Percentiles rank a stretch among this genome's conserved stretches.
phyloP scores from a whole-genome alignment of 2,113 vertebrate genomes.

The Neomonachus schauinslandi region DNA sequence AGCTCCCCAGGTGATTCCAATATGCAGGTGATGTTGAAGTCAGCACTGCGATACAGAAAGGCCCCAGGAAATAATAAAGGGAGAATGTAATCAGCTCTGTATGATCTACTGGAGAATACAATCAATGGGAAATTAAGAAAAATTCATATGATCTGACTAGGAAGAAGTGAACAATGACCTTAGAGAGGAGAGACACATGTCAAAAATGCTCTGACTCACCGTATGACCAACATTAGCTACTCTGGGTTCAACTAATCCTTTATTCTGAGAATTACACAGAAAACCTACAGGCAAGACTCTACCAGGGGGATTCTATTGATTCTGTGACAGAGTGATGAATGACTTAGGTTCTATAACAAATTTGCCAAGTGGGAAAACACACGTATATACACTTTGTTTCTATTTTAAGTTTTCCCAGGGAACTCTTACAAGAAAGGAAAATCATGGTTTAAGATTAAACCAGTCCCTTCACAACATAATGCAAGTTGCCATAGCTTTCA shows the following conservation, averaged over 20 bases:
- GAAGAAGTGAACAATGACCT: constrained; percentile 3
- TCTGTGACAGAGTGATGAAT: constrained; percentile 52
- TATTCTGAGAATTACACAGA: not conserved
- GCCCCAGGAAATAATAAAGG: not conserved
- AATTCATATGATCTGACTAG: not conserved
- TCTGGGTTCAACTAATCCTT: constrained; percentile 22
- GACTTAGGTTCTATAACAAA: constrained; percentile 45
- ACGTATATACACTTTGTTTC: constrained; percentile 6
- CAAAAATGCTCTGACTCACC: not conserved
- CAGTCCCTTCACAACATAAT: not conserved
- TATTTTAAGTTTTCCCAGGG: constrained; percentile 39
- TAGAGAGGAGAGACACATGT: not conserved
- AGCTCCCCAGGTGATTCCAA: not conserved
- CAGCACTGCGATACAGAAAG: not conserved
- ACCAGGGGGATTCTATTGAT: constrained; percentile 9
- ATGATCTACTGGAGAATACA: not conserved
- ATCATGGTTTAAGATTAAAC: not conserved
- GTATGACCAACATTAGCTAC: not conserved
- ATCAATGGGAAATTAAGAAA: not conserved
- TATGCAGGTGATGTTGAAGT: not conserved
- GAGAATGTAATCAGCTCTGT: not conserved
- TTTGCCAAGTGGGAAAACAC: constrained; percentile 15
- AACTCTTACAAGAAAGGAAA: constrained; percentile 32
- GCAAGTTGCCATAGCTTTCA: not conserved
- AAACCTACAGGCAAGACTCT: constrained; percentile 46